These are phyloP conservation scores for Microtus richardsoni DNA, from an alignment of 2,113 vertebrate species.

Conservation along the genomic window DNA sequence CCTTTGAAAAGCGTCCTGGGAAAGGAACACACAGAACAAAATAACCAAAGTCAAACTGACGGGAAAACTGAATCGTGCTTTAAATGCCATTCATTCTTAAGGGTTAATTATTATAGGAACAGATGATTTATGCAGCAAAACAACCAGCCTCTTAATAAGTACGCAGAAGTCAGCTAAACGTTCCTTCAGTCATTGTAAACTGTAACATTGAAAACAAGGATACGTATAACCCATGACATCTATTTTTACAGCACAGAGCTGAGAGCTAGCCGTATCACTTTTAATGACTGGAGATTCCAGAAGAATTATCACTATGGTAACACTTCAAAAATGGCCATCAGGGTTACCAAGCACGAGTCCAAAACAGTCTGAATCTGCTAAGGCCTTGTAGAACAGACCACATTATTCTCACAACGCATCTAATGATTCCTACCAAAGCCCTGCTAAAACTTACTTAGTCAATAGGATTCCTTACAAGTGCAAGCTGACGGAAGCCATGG, in stretches of 20 bases:
- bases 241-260: constrained; percentile 51
- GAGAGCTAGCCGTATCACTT: constrained; percentile 46
- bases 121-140: neutral
- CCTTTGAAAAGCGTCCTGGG: constrained; percentile 31
- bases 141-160: neutral
- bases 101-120: constrained; percentile 56
- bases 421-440: neutral
- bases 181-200: constrained; percentile 18
- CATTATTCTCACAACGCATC: constrained; percentile 56
- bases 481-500: neutral
- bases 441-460: constrained; percentile 17
- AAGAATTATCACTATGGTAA: constrained; percentile 81
- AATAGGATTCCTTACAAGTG: constrained; percentile 3
- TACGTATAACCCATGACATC: constrained; percentile 49
- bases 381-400: constrained; percentile 24
- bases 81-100: constrained; percentile 57
- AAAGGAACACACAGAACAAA: neutral
- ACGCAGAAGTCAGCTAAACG: neutral
- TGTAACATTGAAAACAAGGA: neutral
- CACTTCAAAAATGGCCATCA: constrained; percentile 79
- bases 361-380: constrained; percentile 18
- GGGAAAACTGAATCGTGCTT: neutral
- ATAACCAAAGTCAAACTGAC: neutral
- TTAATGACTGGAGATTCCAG: constrained; percentile 77
- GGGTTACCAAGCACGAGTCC: constrained; percentile 67